Percentiles rank a stretch among this genome's conserved stretches.
phyloP scores from a whole-genome alignment of 2,888 invertebrate genomes.

The Antheraea assamensis region DNA sequence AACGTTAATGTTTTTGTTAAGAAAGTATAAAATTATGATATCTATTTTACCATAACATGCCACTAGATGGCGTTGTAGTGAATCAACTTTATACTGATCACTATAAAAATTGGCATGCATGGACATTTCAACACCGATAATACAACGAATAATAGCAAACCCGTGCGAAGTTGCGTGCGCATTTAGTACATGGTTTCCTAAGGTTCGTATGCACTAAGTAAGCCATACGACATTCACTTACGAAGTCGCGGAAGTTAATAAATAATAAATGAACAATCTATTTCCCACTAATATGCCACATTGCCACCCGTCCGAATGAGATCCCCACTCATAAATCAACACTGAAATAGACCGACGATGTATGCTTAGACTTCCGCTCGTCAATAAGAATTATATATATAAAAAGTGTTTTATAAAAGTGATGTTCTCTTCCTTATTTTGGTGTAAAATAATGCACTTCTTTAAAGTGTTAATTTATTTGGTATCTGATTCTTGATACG shows the following conservation, averaged over 20 bases:
- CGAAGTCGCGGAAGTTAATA: slow-evolving; percentile 54
- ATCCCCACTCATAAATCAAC: slow-evolving; percentile 71
- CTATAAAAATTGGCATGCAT: no score
- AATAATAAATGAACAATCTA: slow-evolving; percentile 64
- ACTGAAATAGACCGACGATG: slow-evolving; percentile 71
- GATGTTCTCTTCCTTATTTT: slow-evolving; percentile 23
- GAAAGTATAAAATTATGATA: no score
- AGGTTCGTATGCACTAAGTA: background rate
- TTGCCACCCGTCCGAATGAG: slow-evolving; percentile 60
- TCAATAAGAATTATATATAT: slow-evolving; percentile 55
- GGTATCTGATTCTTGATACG: background rate
- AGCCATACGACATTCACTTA: slow-evolving; percentile 17
- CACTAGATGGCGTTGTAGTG: no score
- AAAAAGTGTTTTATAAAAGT: slow-evolving; percentile 60
- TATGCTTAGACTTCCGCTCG: slow-evolving; percentile 64
- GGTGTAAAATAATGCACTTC: background rate
- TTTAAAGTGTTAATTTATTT: background rate
- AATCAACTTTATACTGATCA: no score
- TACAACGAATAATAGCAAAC: no score
- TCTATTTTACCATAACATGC: no score
- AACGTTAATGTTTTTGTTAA: no score
- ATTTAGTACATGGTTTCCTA: background rate
- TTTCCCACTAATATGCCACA: slow-evolving; percentile 67
- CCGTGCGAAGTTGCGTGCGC: background rate
- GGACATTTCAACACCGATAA: no score